Evolutionary conservation across 2,797 vertebrate species (phyloP), one percentile per base, ranked within the genome.

Genomic region (Hemitrygon akajei): DNA sequence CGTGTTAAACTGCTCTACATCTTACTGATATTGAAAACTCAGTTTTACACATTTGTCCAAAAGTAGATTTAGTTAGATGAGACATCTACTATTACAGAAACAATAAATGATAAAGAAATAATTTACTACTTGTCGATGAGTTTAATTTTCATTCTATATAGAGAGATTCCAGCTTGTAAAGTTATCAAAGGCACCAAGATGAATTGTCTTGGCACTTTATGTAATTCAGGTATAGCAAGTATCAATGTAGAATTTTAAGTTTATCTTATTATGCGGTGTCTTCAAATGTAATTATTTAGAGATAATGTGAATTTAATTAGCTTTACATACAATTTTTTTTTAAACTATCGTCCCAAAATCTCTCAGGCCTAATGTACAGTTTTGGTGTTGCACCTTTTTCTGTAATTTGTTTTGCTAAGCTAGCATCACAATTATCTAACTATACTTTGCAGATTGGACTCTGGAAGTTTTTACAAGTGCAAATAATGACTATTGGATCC

Each of bases 401-500:
- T 66, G 34, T 25, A 10, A 37, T 89, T 69, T 66, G 60, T 27
- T 93, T 93, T 76, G 40, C 47, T 27, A 92, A 7, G 14, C 56
- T 30, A n/a, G 91, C 7, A 93, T 73, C 71, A 76, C 40, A 76
- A 93, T n/a, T 73, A 30, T 76, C 34, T 73, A 27, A 10, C 22
- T 71, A 75, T 16, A 56, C 47, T 92, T 92, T 47, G 69, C 56
- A 76, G 40, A 27, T 20, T 93, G 71, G 91, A 58, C 40, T 34
- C 14, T 58, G 40, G 40, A 93, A 12, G 40, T 56, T 92, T 47
- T 75, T 56, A 89, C 47, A 25, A 91, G 73, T 75, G 40, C 27
- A 93, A 75, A 47, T 30, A 93, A 93, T 30, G 27, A 75, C 4
- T 76, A 75, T 22, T 93, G 91, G 91, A 76, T 76, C 71, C 71